Evolutionary conservation across 2,888 invertebrate genomes (phyloP), one percentile per base, ranked within the genome.

Genomic region (Eupeodes latifasciatus): DNA sequence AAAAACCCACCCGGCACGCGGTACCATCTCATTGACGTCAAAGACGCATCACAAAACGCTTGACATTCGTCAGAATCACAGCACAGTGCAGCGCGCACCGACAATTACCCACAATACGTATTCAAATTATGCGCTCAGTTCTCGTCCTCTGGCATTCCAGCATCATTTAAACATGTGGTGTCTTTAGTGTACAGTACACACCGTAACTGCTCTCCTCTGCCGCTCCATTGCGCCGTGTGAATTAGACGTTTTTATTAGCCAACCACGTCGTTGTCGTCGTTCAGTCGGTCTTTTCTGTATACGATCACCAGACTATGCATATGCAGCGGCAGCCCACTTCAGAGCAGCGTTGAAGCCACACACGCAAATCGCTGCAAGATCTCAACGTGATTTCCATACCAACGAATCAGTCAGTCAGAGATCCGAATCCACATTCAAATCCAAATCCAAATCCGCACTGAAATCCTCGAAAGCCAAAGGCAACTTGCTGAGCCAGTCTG

Each of bases 201-300:
- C 40, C 40, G 40, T 16, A 47, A 19, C 64, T 74, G 51, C 49
- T n/a, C 14, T 44, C 53, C 16, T 49, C 57, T 34, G 40, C 40
- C 40, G 40, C 40, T 27, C 27, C 27, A 27, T 3, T 27, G 1
- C 69, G 66, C 16, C 81, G 87, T 77, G 87, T 80, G 87, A 87
- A 87, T 87, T 87, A 84, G 84, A 87, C 87, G 74, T 74, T 87
- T 84, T 87, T 87, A 81, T 87, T 84, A 84, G 84, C 77, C 53
- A 74, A 62, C 61, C 67, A 80, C 71, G 57, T 64, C 49, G 53
- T 53, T 19, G 47, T 47, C 19, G 67, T 69, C 61, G 67, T 19
- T n/a, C 16, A 5, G 55, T 40, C 5, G 40, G 69, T 69, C 47
- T 19, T 47, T 19, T 47, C 14, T 47, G 66, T 49, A 11, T 47